Percentiles rank a stretch among this genome's conserved stretches.
These are phyloP conservation scores for Lynx canadensis DNA, from an alignment of 2,113 vertebrate species.

Conservation along the genomic window DNA sequence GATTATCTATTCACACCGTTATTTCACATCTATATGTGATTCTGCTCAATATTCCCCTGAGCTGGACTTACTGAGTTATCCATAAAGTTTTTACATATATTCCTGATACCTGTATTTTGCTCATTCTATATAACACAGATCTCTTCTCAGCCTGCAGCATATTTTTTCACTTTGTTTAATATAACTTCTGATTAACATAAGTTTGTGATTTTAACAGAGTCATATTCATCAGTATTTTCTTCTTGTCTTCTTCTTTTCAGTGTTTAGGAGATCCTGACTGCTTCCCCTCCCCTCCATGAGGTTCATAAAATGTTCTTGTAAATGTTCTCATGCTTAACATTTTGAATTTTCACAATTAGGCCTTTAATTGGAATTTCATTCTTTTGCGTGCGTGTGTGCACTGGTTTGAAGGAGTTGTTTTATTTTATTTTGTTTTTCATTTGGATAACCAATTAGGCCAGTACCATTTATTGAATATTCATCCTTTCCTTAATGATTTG, in stretches of 20 bases:
- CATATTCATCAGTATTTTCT: neutral
- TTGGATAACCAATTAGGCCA: neutral
- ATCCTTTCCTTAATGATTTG: neutral
- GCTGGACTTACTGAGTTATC: neutral
- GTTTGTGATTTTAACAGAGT: neutral
- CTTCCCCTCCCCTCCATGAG: neutral
- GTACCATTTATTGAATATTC: neutral
- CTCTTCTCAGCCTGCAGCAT: neutral
- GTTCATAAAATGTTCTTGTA: neutral
- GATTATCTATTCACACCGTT: neutral
- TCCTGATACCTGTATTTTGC: neutral
- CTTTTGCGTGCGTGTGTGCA: neutral
- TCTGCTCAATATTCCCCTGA: neutral
- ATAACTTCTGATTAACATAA: neutral
- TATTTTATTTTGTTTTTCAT: neutral
- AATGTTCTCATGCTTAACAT: neutral
- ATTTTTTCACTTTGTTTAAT: neutral
- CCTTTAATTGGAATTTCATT: neutral
- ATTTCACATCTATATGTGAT: neutral
- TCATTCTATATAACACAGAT: neutral
- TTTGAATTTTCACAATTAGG: neutral
- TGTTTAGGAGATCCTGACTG: neutral
- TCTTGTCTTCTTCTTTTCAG: neutral
- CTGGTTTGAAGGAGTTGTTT: neutral
- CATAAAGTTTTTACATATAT: neutral